These are phyloP conservation scores for Manis javanica DNA, from an alignment of 2,797 vertebrate genomes.

Conservation along the genomic window DNA sequence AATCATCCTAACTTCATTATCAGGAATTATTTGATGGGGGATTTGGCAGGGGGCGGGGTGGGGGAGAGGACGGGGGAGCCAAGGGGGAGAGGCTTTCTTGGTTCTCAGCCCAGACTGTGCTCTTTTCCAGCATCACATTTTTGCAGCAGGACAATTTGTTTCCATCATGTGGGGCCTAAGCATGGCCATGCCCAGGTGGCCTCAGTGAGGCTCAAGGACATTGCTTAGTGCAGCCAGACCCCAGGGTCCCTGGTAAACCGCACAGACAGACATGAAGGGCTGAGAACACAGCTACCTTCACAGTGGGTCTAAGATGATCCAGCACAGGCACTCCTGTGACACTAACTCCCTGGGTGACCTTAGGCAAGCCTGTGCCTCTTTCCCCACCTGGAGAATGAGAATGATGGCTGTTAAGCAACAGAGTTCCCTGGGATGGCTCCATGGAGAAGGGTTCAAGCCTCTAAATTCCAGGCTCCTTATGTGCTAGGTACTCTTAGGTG, in stretches of 20 bases:
- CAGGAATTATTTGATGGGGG: conserved; percentile 81
- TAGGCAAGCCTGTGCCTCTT: not conserved
- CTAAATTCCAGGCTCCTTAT: not conserved
- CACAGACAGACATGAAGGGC: not conserved
- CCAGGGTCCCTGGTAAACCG: not conserved
- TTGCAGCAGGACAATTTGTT: not conserved
- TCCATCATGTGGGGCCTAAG: not conserved
- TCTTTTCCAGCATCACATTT: not conserved
- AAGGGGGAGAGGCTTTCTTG: conserved; percentile 46
- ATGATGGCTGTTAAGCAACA: not conserved
- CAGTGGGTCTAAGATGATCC: accelerated
- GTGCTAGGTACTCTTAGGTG: not conserved
- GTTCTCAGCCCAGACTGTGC: conserved; percentile 56
- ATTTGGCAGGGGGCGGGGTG: conserved; percentile 59
- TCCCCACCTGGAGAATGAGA: not conserved
- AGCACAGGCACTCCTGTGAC: not conserved
- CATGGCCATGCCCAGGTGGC: not conserved
- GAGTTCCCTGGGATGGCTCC: not conserved
- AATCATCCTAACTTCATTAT: conserved; percentile 83
- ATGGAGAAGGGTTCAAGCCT: not conserved
- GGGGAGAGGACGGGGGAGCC: not conserved
- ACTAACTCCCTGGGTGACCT: not conserved
- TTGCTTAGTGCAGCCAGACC: not conserved
- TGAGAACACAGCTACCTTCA: accelerated
- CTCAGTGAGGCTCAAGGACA: not conserved